Evolutionary conservation across 2,113 vertebrate species (phyloP).

Genomic region (Apaloderma vittatum): DNA sequence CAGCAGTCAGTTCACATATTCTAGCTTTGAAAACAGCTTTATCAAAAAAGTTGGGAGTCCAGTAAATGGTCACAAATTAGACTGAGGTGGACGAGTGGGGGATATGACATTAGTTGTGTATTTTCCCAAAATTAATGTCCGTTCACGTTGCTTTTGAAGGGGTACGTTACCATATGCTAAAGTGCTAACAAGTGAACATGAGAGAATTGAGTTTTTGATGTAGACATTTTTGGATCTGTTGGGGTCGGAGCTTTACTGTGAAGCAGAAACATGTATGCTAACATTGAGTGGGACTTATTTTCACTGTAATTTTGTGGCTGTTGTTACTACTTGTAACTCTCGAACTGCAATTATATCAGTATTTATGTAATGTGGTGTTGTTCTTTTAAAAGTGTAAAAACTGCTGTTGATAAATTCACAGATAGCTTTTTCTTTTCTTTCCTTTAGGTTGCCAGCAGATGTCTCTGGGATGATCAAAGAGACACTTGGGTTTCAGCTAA

Average conservation of each 20-base stretch:
- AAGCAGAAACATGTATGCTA: not conserved
- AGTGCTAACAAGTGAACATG: not conserved
- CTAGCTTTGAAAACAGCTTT: not conserved
- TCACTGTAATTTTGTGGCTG: not conserved
- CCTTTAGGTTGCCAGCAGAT: conserved; percentile 79
- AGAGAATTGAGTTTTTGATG: not conserved
- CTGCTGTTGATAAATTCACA: not conserved
- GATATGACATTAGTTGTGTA: fast-evolving
- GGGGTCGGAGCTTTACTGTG: not conserved
- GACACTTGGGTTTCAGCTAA: conserved; percentile 78
- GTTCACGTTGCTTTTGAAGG: not conserved
- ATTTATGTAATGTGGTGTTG: not conserved
- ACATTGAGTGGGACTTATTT: fast-evolving
- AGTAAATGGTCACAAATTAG: not conserved
- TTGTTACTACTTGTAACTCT: not conserved
- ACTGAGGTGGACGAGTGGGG: not conserved
- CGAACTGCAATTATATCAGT: not conserved
- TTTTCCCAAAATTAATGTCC: not conserved
- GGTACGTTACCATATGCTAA: not conserved
- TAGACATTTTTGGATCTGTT: not conserved
- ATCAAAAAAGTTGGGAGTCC: not conserved
- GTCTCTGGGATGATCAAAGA: conserved; percentile 78
- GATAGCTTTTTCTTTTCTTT: not conserved
- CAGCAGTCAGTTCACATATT: not conserved
- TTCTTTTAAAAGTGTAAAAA: not conserved